Evolutionary conservation across 2,113 vertebrate genomes (phyloP).

Genomic region (Labeo rohita): DNA sequence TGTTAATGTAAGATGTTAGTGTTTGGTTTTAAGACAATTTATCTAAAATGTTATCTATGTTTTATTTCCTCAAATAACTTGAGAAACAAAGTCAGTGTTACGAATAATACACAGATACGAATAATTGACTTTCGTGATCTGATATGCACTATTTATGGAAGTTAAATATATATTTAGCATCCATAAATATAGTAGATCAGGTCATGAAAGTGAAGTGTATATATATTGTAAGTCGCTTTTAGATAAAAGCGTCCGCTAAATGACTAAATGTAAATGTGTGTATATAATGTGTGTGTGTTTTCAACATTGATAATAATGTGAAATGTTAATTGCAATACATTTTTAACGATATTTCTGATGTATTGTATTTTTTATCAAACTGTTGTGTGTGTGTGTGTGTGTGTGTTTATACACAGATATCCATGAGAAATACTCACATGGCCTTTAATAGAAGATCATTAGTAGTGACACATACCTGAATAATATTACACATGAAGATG

Average conservation of each 20-base stretch:
- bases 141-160: too few relatives aligned
- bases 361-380: too few relatives aligned
- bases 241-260: too few relatives aligned
- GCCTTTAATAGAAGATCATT: neutral
- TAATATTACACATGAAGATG: neutral
- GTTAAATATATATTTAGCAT: too few relatives aligned
- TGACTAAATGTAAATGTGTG: too few relatives aligned
- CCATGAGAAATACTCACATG: neutral
- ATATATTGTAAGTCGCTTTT: too few relatives aligned
- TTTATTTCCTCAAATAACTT: neutral
- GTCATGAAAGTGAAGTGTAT: too few relatives aligned
- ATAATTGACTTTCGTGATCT: too few relatives aligned
- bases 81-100: too few relatives aligned
- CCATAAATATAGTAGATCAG: too few relatives aligned
- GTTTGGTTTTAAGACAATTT: neutral
- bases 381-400: neutral
- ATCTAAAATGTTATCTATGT: neutral
- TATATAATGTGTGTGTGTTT: neutral
- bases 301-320: neutral
- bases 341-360: too few relatives aligned
- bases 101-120: too few relatives aligned
- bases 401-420: neutral
- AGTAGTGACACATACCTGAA: neutral
- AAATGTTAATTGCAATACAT: neutral
- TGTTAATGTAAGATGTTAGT: neutral